A percentile compares a stretch with the other conserved stretches of the same genome.
Conservation (phyloP, 2,888 invertebrate genomes). For the Clivina fossor region DNA sequence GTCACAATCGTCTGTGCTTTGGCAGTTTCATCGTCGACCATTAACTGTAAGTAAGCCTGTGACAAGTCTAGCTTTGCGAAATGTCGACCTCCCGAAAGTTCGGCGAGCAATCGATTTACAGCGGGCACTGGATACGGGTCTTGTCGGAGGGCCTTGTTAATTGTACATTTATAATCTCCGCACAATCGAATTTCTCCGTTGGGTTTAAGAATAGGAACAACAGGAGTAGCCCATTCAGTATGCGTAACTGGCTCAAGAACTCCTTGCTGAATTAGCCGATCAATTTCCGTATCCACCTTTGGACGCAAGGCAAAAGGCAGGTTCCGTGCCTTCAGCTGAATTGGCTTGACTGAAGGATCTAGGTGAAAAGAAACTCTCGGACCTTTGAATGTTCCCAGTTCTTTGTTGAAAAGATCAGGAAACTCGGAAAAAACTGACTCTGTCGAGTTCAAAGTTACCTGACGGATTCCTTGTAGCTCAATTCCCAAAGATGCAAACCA, state of each 20-base stretch:
- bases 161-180: slow-evolving; percentile 42
- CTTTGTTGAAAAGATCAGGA: too few relatives aligned
- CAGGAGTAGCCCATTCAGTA: slow-evolving; percentile 43
- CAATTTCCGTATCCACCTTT: slow-evolving; percentile 37
- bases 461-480: too few relatives aligned
- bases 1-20: slow-evolving; percentile 44
- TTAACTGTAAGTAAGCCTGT: slow-evolving; percentile 47
- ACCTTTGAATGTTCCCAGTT: too few relatives aligned
- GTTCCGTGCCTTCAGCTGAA: slow-evolving; percentile 32
- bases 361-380: too few relatives aligned
- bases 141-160: slow-evolving; percentile 43
- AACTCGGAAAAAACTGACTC: too few relatives aligned
- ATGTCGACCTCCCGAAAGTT: slow-evolving; percentile 41
- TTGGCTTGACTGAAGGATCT: too few relatives aligned
- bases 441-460: too few relatives aligned
- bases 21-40: slow-evolving; percentile 44
- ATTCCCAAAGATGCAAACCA: too few relatives aligned
- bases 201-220: slow-evolving; percentile 41
- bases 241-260: slow-evolving; percentile 38
- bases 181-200: slow-evolving; percentile 42
- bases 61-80: slow-evolving; percentile 49
- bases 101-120: slow-evolving; percentile 38
- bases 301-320: slow-evolving; percentile 36
- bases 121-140: slow-evolving; percentile 41
- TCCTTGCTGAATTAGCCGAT: slow-evolving; percentile 37